A percentile compares a stretch with the other conserved stretches of the same genome.
These are phyloP conservation scores for Proctacanthus coquilletti DNA, from an alignment of 1,140 invertebrate genomes.

Conservation along the genomic window DNA sequence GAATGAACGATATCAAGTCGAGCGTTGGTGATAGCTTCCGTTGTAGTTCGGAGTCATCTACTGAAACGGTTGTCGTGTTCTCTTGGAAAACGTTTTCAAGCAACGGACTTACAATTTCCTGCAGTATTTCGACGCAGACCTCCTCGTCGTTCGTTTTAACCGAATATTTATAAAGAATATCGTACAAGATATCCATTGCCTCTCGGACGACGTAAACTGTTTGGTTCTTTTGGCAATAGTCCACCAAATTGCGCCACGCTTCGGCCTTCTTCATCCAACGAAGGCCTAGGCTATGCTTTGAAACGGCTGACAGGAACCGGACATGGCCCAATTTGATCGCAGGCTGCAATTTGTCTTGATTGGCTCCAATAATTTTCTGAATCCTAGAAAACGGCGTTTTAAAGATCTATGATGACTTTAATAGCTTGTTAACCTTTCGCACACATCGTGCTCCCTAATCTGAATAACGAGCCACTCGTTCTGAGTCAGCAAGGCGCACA, in stretches of 20 bases:
- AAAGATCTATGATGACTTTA: neutral
- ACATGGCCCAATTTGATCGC: constrained; percentile 44
- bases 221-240: constrained; percentile 38
- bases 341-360: constrained; percentile 19
- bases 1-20: constrained; percentile 30
- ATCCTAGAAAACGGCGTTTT: neutral
- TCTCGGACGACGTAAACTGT: constrained; percentile 46
- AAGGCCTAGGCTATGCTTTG: constrained; percentile 36
- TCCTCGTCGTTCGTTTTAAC: constrained; percentile 28
- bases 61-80: constrained; percentile 18
- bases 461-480: constrained; percentile 23
- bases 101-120: constrained; percentile 32
- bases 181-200: constrained; percentile 36
- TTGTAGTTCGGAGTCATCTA: constrained; percentile 35
- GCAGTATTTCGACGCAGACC: constrained; percentile 34
- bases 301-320: constrained; percentile 35
- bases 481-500: constrained; percentile 19
- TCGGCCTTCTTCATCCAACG: constrained; percentile 36
- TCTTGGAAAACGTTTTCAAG: constrained; percentile 28
- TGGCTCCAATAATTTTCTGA: neutral
- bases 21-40: constrained; percentile 35
- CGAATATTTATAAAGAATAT: constrained; percentile 33
- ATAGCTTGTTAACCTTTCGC: constrained; percentile 18
- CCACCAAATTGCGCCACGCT: constrained; percentile 37
- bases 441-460: constrained; percentile 15